Evolutionary conservation across 2,888 invertebrate species (phyloP).

Genomic region (Cosmopolites sordidus): DNA sequence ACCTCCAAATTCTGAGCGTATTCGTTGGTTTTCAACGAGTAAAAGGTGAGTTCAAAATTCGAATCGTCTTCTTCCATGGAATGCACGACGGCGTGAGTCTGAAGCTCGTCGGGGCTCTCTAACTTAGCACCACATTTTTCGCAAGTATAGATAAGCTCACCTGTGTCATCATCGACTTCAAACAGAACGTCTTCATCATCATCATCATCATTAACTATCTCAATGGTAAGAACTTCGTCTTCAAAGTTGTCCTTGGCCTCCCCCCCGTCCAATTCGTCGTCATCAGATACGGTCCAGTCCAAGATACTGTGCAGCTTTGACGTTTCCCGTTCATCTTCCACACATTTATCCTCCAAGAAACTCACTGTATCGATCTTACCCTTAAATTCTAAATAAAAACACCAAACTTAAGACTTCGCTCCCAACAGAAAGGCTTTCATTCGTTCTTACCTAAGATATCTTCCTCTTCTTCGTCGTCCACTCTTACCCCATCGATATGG

Average conservation of each 20-base stretch:
- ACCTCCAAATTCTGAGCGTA: not conserved
- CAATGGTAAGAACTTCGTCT: not conserved
- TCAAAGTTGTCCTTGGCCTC: not conserved
- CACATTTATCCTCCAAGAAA: not conserved
- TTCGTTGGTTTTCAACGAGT: not conserved
- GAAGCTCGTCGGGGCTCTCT: not conserved
- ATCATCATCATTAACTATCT: not conserved
- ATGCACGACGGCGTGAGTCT: not conserved
- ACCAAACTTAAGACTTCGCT: too few species aligned
- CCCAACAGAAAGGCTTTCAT: too few species aligned
- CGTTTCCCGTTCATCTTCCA: not conserved
- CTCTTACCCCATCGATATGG: too few species aligned
- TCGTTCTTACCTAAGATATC: too few species aligned
- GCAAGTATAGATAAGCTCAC: not conserved
- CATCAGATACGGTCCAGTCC: not conserved
- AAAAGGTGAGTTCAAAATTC: not conserved
- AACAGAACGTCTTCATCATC: not conserved
- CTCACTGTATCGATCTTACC: not conserved
- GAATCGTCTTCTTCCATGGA: not conserved
- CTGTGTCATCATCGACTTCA: not conserved
- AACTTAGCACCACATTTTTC: not conserved
- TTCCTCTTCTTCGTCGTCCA: too few species aligned
- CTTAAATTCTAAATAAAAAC: not conserved
- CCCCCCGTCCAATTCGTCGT: not conserved
- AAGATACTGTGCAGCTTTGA: not conserved